These are phyloP conservation scores for Megamerina dolium DNA, from an alignment of 2,888 invertebrate species.

Conservation along the genomic window DNA sequence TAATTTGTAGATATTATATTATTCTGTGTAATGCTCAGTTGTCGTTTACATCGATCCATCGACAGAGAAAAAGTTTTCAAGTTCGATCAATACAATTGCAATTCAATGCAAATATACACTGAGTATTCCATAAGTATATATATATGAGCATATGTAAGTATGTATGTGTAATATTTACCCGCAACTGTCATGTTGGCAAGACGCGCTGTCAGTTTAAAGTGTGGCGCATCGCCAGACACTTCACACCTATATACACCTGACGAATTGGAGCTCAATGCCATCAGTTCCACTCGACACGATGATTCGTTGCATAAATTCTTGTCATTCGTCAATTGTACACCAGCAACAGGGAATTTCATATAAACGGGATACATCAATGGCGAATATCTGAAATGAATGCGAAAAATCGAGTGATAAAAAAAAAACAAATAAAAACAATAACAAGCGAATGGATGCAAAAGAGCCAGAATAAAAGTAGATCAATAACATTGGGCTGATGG, in stretches of 20 bases:
- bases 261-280: constrained; percentile 39
- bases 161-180: constrained; percentile 45
- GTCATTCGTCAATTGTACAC: constrained; percentile 37
- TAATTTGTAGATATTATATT: no score
- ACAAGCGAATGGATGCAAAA: no score
- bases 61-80: no score
- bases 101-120: no score
- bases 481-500: no score
- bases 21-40: no score
- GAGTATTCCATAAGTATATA: background rate
- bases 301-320: constrained; percentile 42
- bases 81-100: no score
- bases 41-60: no score
- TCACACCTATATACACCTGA: constrained; percentile 57
- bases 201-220: constrained; percentile 53
- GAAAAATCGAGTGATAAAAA: no score
- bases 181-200: constrained; percentile 56
- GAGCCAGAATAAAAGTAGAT: no score
- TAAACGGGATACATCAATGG: constrained; percentile 42
- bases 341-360: constrained; percentile 38
- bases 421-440: no score
- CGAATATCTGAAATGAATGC: constrained; percentile 41
- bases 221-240: constrained; percentile 57
- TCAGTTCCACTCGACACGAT: constrained; percentile 41
- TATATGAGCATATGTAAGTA: background rate